Conservation (phyloP, 2,888 invertebrate species). For the Acanthosoma haemorrhoidale region DNA sequence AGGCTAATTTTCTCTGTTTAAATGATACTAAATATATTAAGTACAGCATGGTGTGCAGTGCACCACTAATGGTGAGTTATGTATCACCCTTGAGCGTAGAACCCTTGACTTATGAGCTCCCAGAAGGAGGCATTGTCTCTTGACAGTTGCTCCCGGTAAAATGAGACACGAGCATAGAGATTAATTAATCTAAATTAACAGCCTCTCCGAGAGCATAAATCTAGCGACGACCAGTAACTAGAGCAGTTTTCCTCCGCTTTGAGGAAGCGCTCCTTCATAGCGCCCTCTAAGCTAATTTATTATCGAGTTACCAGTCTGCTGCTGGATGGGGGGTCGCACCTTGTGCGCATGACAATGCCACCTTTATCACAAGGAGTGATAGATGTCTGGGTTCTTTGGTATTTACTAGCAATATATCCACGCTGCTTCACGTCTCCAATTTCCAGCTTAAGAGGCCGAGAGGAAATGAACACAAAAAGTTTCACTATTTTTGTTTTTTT, state of each 20-base stretch:
- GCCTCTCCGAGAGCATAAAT: background rate
- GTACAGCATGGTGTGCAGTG: too few species aligned
- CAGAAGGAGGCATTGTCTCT: background rate
- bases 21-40: too few species aligned
- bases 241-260: background rate
- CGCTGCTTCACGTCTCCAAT: too few species aligned
- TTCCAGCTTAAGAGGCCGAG: too few species aligned
- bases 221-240: background rate
- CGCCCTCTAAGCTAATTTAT: background rate
- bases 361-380: background rate
- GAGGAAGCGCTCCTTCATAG: background rate
- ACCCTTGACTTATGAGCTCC: background rate
- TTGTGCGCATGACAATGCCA: background rate
- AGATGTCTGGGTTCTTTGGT: background rate
- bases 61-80: too few species aligned
- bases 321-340: too few species aligned
- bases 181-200: constrained; percentile 14
- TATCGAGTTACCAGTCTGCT: background rate
- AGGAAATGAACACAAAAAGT: too few species aligned
- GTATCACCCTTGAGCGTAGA: too few species aligned
- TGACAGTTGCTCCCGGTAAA: background rate
- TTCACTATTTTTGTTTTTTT: too few species aligned
- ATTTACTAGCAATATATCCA: too few species aligned
- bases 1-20: too few species aligned
- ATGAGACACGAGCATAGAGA: background rate